Percentiles rank a stretch among this genome's conserved stretches.
phyloP scores from a whole-genome alignment of 2,113 vertebrate genomes.

The Perca fluviatilis region DNA sequence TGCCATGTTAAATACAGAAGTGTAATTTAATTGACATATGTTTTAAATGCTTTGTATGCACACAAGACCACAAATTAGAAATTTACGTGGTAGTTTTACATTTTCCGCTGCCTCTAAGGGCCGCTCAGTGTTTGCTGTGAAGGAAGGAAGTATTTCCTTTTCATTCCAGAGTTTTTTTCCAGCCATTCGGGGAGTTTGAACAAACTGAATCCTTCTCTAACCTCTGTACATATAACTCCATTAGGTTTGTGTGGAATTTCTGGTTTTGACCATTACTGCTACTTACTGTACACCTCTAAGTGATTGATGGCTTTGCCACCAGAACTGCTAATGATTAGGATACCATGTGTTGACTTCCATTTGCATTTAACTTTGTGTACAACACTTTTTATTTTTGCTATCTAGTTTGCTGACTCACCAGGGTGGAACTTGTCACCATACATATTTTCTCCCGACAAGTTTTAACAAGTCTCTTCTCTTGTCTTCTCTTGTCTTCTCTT shows the following conservation, averaged over 20 bases:
- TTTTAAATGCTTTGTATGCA: constrained; percentile 22
- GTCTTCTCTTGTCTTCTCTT: no score
- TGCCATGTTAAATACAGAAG: not conserved
- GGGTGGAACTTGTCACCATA: not conserved
- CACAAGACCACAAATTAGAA: constrained; percentile 22
- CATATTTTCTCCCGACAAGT: not conserved
- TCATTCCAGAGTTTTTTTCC: constrained; percentile 53
- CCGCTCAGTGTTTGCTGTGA: constrained; percentile 32
- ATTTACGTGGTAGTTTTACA: constrained; percentile 7
- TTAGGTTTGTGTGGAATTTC: not conserved
- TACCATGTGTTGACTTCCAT: not conserved
- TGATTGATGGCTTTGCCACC: not conserved
- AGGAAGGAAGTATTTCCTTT: constrained; percentile 67
- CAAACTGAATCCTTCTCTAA: constrained; percentile 7
- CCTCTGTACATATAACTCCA: not conserved
- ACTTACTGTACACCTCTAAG: not conserved
- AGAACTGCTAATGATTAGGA: not conserved
- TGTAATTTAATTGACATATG: not conserved
- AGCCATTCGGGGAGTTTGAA: constrained; percentile 8
- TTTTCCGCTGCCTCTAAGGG: constrained; percentile 34
- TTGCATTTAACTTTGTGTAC: constrained; percentile 3
- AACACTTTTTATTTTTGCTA: not conserved
- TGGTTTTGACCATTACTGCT: not conserved
- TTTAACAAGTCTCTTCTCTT: constrained; percentile 1
- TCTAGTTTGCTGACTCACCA: constrained; percentile 17